Conservation (phyloP, 2,888 invertebrate species). For the Artemia sinica region DNA sequence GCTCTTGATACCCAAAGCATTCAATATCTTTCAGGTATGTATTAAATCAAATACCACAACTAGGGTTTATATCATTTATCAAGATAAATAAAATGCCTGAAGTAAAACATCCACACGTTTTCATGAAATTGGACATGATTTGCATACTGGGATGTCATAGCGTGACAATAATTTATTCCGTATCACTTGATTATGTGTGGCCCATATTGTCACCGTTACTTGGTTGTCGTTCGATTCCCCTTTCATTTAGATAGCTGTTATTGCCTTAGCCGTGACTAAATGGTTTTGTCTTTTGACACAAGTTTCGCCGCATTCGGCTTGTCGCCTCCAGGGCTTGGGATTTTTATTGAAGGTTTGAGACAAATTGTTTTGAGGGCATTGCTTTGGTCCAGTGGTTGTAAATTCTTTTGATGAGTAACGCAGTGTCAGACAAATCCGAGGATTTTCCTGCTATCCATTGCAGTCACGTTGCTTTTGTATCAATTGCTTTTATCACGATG, state of each 20-base stretch:
- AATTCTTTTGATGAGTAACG: no score
- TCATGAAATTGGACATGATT: background rate
- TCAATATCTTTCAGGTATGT: no score
- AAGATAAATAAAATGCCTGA: background rate
- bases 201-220: slow-evolving; percentile 8
- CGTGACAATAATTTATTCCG: background rate
- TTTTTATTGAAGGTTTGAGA: slow-evolving; percentile 5
- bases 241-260: slow-evolving; percentile 12
- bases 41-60: background rate
- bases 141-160: background rate
- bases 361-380: background rate
- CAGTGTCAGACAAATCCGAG: no score
- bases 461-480: no score
- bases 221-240: background rate
- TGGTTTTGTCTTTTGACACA: slow-evolving; percentile 9
- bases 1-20: no score
- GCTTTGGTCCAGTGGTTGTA: no score
- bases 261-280: slow-evolving; percentile 13
- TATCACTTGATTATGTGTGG: slow-evolving; percentile 6
- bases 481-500: no score
- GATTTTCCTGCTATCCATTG: no score
- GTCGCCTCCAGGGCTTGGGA: background rate
- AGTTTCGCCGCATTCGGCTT: background rate
- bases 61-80: background rate
- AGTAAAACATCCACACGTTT: slow-evolving; percentile 6